A percentile compares a stretch with the other conserved stretches of the same genome.
Evolutionary conservation across 2,888 invertebrate genomes (phyloP).

Genomic region (Dolichopus griseipennis): DNA sequence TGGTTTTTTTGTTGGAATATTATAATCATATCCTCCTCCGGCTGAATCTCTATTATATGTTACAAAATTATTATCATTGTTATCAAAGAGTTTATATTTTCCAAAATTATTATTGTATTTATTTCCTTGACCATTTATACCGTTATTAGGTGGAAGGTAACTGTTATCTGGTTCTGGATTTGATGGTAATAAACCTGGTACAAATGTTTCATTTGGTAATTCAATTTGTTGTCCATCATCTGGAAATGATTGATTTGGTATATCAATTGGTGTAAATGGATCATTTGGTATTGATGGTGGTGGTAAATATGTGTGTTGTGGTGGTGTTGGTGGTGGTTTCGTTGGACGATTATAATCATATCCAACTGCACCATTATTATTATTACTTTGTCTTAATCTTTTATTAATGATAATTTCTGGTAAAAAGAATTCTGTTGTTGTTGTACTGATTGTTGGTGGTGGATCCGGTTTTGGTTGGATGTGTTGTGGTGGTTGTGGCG

Average conservation of each 20-base stretch:
- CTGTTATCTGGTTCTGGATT: slow-evolving; percentile 10
- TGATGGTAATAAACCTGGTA: slow-evolving; percentile 17
- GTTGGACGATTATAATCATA: slow-evolving; percentile 21
- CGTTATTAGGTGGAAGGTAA: neutral
- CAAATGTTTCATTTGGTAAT: slow-evolving; percentile 14
- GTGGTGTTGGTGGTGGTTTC: slow-evolving; percentile 35
- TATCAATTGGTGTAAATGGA: slow-evolving; percentile 29
- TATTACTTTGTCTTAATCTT: slow-evolving; percentile 23
- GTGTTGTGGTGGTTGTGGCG: slow-evolving; percentile 13
- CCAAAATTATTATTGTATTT: slow-evolving; percentile 15
- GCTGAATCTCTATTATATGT: slow-evolving; percentile 7
- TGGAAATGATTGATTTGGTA: slow-evolving; percentile 12
- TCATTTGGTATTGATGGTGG: slow-evolving; percentile 26
- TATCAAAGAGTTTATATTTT: neutral
- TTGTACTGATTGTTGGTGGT: slow-evolving; percentile 23
- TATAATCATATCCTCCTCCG: slow-evolving; percentile 33
- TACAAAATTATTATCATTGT: neutral
- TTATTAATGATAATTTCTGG: slow-evolving; percentile 40
- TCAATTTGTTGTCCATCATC: neutral
- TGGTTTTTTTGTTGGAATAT: slow-evolving; percentile 24
- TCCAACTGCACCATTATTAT: slow-evolving; percentile 15
- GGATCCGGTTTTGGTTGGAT: slow-evolving; percentile 26
- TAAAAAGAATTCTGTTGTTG: slow-evolving; percentile 33
- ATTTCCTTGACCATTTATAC: slow-evolving; percentile 15
- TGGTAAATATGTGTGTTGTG: slow-evolving; percentile 32